A percentile compares a stretch with the other conserved stretches of the same genome.
Evolutionary conservation across 2,797 vertebrate genomes (phyloP).

Genomic region (Rhinoraja longicauda): DNA sequence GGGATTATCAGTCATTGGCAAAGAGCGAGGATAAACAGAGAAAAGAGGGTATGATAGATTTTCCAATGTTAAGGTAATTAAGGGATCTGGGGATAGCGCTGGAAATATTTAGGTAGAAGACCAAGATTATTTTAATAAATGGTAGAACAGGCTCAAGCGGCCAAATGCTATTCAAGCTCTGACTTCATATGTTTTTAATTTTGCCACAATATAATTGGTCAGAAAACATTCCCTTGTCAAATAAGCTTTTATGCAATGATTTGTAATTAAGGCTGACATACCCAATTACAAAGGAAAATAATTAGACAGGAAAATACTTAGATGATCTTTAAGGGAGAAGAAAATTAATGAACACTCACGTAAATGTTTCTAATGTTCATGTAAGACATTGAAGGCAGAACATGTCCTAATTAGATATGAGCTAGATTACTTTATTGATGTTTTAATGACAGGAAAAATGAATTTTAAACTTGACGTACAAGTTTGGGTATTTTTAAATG

Average conservation of each 20-base stretch:
- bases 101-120: no score
- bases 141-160: no score
- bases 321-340: not conserved
- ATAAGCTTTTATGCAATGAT: not conserved
- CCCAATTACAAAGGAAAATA: not conserved
- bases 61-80: no score
- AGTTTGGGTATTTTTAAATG: not conserved
- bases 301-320: not conserved
- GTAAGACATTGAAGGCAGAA: not conserved
- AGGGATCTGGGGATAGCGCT: no score
- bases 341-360: constrained; percentile 3
- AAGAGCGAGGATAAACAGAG: no score
- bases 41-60: no score
- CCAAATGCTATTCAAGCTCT: no score
- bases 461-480: not conserved
- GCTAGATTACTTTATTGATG: not conserved
- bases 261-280: not conserved
- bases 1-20: no score
- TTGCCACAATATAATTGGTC: not conserved
- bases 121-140: no score
- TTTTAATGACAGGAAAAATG: not conserved
- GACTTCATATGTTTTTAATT: not conserved
- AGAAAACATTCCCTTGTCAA: not conserved
- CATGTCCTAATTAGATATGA: constrained; percentile 14
- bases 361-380: not conserved